phyloP scores from a whole-genome alignment of 2,113 vertebrate genomes.

The Cairina moschata region DNA sequence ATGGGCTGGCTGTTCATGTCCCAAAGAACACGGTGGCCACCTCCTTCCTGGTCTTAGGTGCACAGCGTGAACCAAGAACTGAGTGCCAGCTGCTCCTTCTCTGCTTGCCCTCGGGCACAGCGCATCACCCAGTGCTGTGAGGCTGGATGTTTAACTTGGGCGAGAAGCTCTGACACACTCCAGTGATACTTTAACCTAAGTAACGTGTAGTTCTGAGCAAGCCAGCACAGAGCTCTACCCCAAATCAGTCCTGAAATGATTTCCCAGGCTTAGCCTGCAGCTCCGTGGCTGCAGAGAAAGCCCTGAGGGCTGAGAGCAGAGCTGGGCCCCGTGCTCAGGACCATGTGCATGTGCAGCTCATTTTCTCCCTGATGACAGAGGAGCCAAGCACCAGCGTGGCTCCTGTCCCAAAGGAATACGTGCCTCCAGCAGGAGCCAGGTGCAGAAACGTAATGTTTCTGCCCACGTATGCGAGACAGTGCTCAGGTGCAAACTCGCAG shows the following conservation, averaged over 20 bases:
- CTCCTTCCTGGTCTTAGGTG: not conserved
- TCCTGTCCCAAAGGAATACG: not conserved
- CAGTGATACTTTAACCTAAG: not conserved
- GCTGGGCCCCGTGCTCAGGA: not conserved
- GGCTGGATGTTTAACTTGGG: not conserved
- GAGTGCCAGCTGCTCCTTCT: fast-evolving
- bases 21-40: not conserved
- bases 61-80: not conserved
- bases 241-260: not conserved
- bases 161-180: not conserved
- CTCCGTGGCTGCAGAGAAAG: not conserved
- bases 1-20: not conserved
- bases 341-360: not conserved
- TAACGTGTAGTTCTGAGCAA: not conserved
- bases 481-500: not conserved
- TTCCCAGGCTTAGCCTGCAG: not conserved
- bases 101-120: not conserved
- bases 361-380: not conserved
- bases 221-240: not conserved
- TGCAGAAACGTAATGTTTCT: not conserved
- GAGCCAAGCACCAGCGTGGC: not conserved
- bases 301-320: not conserved
- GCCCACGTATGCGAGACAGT: not conserved
- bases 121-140: not conserved
- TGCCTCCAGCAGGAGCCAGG: not conserved